Conservation (phyloP, 92 coral and sea anemone genomes). For the Palythoa caribaeorum region DNA sequence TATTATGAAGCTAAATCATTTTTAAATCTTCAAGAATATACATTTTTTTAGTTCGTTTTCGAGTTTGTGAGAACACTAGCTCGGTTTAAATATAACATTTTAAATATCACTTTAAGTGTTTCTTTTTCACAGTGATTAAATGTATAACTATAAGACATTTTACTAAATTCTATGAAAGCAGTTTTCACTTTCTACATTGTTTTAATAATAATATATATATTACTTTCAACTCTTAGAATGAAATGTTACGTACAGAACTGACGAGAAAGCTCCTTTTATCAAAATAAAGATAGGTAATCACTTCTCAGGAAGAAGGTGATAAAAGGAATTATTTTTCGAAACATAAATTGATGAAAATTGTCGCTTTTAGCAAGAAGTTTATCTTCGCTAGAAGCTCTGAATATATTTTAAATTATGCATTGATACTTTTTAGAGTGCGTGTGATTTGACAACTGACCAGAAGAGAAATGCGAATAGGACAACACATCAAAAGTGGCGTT, state of each 20-base stretch:
- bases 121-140: neutral
- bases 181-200: conserved; percentile 2
- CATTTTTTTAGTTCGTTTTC: conserved; percentile 16
- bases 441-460: conserved; percentile 4
- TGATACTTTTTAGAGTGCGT: neutral
- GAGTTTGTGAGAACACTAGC: neutral
- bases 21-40: neutral
- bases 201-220: neutral
- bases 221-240: conserved; percentile 30
- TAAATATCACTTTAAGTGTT: neutral
- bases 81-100: conserved; percentile 12
- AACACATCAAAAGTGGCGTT: conserved; percentile 12
- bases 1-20: neutral
- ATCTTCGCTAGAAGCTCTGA: conserved; percentile 20
- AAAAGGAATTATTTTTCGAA: conserved; percentile 2
- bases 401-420: neutral
- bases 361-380: conserved; percentile 14
- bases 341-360: neutral
- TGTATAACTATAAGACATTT: neutral
- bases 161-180: neutral
- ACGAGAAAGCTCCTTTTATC: neutral
- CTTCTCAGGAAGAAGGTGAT: neutral
- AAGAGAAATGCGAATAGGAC: conserved; percentile 1
- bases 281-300: neutral
- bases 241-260: neutral